Base-by-base conservation (phyloP, 2,888 invertebrate species). In the Podabrus alpinus region DNA sequence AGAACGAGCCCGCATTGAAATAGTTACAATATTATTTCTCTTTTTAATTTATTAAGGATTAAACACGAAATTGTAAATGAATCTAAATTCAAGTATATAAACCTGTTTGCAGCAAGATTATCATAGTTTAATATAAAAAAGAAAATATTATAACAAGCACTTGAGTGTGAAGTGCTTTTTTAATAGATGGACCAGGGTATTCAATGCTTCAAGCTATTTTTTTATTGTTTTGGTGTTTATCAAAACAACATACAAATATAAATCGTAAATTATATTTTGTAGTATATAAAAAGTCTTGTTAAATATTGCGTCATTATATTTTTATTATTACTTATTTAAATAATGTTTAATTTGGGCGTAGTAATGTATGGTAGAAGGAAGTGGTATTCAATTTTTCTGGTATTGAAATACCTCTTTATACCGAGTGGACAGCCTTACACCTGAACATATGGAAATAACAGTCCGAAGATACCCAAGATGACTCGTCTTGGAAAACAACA, bases 101-200 rank as follows among this genome's bases (percentile, higher is more conserved):
- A 75, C 75, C 75, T 75, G 75, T 75, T 75, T 75, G 71, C 72
- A 72, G 69, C 69, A 67, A 72, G 75, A 75, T 75, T 75, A 72
- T 75, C 69, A 69, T 75, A 71, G 59, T 68, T 72, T 69, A 72
- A 66, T 19, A 19, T 67, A 61, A 29, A 69, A 72, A 72, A 75
- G 67, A 75, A 69, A 62, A 69, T 59, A 68, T 68, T 71, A 71
- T 68, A 71, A 72, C 59, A 16, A 62, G 19, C 69, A 75, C 71
- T 75, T 74, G 71, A 71, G 74, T 68, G 68, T 68, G 71, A 75
- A 16, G 62, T 19, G 16, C n/a, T 62, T 62, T 62, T 15, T 16
- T 17, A 62, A 62, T 62, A 62, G 16, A 62, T 62, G 17, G 19
- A 62, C 17, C 19, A 13, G 29, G 60, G 16, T 60, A 60, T 62